Conservation (phyloP, 2,888 invertebrate genomes). For the Blastobasis adustella region DNA sequence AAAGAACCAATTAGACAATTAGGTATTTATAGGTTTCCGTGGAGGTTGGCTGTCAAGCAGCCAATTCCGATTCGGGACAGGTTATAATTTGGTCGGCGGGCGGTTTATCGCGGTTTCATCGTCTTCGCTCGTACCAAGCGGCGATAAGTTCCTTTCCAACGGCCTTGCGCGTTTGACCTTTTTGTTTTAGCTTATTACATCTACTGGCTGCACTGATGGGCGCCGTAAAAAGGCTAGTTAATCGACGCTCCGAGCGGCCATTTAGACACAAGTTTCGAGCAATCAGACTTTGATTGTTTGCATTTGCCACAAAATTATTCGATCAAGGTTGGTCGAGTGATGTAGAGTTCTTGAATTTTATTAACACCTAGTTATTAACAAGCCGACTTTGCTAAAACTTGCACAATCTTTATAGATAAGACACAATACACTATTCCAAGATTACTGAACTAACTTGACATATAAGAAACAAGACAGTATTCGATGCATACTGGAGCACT, state of each 20-base stretch:
- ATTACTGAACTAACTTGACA: too few species aligned
- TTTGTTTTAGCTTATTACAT: conserved; percentile 37
- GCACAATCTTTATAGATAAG: too few species aligned
- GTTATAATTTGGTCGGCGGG: conserved; percentile 47
- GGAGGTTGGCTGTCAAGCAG: conserved; percentile 14
- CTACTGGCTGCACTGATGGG: conserved; percentile 11
- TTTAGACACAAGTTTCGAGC: not conserved
- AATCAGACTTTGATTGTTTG: too few species aligned
- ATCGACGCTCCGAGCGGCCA: not conserved
- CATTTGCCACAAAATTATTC: too few species aligned
- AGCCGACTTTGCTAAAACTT: too few species aligned
- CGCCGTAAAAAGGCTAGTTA: not conserved
- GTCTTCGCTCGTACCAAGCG: conserved; percentile 55
- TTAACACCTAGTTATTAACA: too few species aligned
- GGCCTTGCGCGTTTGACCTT: conserved; percentile 67
- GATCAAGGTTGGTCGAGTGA: too few species aligned
- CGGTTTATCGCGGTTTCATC: conserved; percentile 51
- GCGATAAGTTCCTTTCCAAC: conserved; percentile 55
- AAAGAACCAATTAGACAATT: conserved; percentile 12
- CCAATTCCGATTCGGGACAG: conserved; percentile 25
- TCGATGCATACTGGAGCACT: too few species aligned
- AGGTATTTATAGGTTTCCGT: not conserved
- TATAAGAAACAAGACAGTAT: too few species aligned
- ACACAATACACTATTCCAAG: too few species aligned
- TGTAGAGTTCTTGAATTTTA: too few species aligned